A percentile compares a stretch with the other conserved stretches of the same genome.
These are phyloP conservation scores for Drosophila ustulata DNA, from an alignment of 2,888 invertebrate species.

Conservation along the genomic window DNA sequence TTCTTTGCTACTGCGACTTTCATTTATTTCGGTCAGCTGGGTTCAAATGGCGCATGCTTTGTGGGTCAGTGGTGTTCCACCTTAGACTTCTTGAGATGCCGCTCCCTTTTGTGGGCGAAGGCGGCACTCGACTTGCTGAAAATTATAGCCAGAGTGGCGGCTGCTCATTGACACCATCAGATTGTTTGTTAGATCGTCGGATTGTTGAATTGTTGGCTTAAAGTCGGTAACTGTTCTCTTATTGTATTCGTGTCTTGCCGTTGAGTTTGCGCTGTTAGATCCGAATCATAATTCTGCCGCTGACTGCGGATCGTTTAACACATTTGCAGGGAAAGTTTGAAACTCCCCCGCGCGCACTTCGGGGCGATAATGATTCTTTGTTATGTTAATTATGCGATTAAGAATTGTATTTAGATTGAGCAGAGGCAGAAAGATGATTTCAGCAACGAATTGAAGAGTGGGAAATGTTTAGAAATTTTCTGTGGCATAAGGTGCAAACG, in stretches of 20 bases:
- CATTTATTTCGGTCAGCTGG: constrained; percentile 73
- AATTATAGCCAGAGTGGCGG: constrained; percentile 37
- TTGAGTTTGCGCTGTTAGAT: constrained; percentile 45
- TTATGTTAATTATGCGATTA: constrained; percentile 6
- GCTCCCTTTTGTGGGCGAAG: constrained; percentile 11
- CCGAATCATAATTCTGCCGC: constrained; percentile 40
- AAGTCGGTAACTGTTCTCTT: constrained; percentile 50
- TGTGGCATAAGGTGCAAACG: neutral
- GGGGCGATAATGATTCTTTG: constrained; percentile 17
- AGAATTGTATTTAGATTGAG: neutral
- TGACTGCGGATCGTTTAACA: constrained; percentile 46
- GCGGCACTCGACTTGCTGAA: constrained; percentile 25
- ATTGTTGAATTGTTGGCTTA: constrained; percentile 19
- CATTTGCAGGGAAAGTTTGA: constrained; percentile 63
- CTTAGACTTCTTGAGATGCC: neutral
- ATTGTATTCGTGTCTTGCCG: constrained; percentile 52
- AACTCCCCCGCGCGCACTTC: constrained; percentile 20
- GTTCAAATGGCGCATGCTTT: constrained; percentile 77
- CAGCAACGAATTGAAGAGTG: neutral
- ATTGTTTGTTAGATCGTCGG: constrained; percentile 40
- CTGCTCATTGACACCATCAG: constrained; percentile 73
- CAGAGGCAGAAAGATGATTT: neutral
- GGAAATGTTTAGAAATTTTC: neutral
- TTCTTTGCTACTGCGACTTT: constrained; percentile 60
- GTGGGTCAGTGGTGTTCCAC: constrained; percentile 64